Base-by-base conservation (phyloP, 2,797 vertebrate species). In the Simalia tracyae region DNA sequence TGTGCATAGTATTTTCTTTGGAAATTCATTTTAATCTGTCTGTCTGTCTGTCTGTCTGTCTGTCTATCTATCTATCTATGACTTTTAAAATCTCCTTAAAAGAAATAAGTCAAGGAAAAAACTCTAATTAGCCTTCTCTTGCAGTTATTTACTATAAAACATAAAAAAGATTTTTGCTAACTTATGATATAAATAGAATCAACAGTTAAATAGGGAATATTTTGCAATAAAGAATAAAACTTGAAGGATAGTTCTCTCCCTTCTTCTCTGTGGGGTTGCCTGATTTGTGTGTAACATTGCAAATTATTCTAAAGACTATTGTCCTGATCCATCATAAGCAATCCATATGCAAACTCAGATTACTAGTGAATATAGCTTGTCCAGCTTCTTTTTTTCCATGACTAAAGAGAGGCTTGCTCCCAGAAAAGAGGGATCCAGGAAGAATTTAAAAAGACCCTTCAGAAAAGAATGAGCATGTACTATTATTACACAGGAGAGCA, bases 111-210 rank as follows among this genome's bases (percentile, higher is more conserved):
- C 94, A 94, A 61, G 93, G 95, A 94, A 31, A 54, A 42, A 93
- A 91, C 94, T 92, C n/a, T 91, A 91, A 76, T 94, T 95, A 96
- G 95, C 95, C 95, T 97, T 97, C 95, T 96, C 94, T 94, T 96
- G 93, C 92, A 95, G 95, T 95, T 94, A 95, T 96, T 97, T 97
- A 97, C 97, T 97, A 96, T 97, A 93, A 94, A 93, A 97, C 95
- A 96, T 97, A 96, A 97, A 97, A 97, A 96, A 96, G 87, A 94
- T 96, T 96, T 98, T 95, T 97, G 97, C 95, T 97, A 96, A 96
- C 97, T 97, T 96, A 97, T 46, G 96, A 96, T 97, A 97, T 97
- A 96, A 97, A 96, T 95, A 96, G 96, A 96, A 97, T 94, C 95
- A 96, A 95, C 95, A 96, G 95, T 89, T 93, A 97, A 94, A 97